These are phyloP conservation scores for Metellina segmentata DNA, from an alignment of 2,888 invertebrate species.

Conservation along the genomic window DNA sequence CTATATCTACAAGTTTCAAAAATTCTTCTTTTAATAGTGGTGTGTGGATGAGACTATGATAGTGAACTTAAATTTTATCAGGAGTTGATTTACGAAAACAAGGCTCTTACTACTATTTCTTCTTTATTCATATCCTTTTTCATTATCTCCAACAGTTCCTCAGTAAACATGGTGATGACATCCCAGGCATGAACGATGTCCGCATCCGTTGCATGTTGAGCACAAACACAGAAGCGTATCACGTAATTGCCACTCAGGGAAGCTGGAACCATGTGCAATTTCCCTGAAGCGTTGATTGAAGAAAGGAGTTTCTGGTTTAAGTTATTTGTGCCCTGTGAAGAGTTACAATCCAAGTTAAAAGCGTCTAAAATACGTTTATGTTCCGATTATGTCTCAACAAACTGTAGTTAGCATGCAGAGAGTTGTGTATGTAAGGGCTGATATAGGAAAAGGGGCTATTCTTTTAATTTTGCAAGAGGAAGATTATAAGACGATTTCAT, in stretches of 20 bases:
- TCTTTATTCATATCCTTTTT: conserved; percentile 69
- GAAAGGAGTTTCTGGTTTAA: conserved; percentile 95
- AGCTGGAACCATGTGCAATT: conserved; percentile 98
- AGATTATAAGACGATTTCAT: too few relatives aligned
- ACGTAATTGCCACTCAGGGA: conserved; percentile 93
- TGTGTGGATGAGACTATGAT: too few relatives aligned
- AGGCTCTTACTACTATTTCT: conserved; percentile 63
- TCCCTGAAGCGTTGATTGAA: conserved; percentile 95
- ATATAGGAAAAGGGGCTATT: too few relatives aligned
- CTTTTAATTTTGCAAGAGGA: too few relatives aligned
- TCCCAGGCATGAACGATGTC: conserved; percentile 85
- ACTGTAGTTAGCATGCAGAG: too few relatives aligned
- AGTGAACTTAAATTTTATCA: too few relatives aligned
- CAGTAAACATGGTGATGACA: conserved; percentile 80
- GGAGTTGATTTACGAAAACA: not conserved
- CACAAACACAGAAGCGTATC: conserved; percentile 95
- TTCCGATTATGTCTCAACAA: too few relatives aligned
- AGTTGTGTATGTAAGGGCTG: too few relatives aligned
- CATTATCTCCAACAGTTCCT: conserved; percentile 85
- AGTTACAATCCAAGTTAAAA: too few relatives aligned
- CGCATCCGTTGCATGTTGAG: conserved; percentile 91
- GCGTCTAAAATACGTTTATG: too few relatives aligned
- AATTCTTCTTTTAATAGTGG: too few relatives aligned
- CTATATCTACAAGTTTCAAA: too few relatives aligned
- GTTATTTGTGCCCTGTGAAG: conserved; percentile 83